Percentiles rank a stretch among this genome's conserved stretches.
Evolutionary conservation across 2,888 invertebrate genomes (phyloP).

Genomic region (Slavum lentiscoides): DNA sequence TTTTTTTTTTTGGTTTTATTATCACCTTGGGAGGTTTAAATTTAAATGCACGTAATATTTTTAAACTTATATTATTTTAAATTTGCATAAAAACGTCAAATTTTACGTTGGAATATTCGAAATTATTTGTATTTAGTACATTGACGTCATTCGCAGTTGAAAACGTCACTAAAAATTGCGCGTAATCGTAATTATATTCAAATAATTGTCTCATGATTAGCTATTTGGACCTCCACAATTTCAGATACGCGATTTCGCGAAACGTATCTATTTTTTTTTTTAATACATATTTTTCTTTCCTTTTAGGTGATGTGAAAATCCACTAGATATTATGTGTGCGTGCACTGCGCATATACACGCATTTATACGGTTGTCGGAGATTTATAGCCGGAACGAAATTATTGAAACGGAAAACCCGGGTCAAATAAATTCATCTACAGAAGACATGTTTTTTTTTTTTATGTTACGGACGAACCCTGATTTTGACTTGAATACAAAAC

Average conservation of each 20-base stretch:
- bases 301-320: background rate
- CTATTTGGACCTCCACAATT: background rate
- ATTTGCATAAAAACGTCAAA: no score
- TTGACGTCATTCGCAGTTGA: background rate
- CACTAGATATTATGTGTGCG: background rate
- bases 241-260: background rate
- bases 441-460: conserved; percentile 11
- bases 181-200: no score
- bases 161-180: background rate
- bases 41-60: no score
- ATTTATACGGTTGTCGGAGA: conserved; percentile 8
- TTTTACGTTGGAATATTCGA: background rate
- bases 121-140: background rate
- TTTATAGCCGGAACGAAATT: conserved; percentile 32
- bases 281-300: background rate
- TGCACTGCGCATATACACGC: background rate
- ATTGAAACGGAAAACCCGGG: conserved; percentile 30
- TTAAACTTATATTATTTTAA: no score
- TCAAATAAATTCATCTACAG: conserved; percentile 5
- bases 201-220: background rate
- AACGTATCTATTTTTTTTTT: background rate
- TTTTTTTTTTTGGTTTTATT: no score
- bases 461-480: background rate
- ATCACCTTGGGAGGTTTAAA: no score
- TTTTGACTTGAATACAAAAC: background rate